Percentiles rank a stretch among this genome's conserved stretches.
These are phyloP conservation scores for Philopedon plagiatum DNA, from an alignment of 2,888 invertebrate species.

Conservation along the genomic window DNA sequence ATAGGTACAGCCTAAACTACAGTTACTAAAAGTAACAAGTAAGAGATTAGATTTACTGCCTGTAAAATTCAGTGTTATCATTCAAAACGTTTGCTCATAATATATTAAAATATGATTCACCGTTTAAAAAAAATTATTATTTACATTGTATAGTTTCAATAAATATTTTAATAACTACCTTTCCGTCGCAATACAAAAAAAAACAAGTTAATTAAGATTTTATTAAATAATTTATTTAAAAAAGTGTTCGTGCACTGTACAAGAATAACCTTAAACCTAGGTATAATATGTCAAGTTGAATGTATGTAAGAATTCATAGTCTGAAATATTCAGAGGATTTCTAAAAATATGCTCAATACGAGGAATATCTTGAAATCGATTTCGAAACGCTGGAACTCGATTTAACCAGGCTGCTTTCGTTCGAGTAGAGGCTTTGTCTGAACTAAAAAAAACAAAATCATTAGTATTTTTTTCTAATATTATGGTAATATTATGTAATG, in stretches of 20 bases:
- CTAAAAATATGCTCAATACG: conserved; percentile 23
- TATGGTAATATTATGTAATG: neutral
- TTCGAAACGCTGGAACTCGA: conserved; percentile 43
- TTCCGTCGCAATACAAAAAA: no score
- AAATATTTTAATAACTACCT: no score
- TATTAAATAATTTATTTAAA: conserved; percentile 24
- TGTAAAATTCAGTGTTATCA: no score
- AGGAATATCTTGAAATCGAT: conserved; percentile 35
- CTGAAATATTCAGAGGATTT: neutral
- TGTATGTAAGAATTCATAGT: conserved; percentile 18
- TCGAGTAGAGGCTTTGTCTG: conserved; percentile 45
- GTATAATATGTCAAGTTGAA: conserved; percentile 29
- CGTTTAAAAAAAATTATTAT: no score
- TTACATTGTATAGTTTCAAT: no score
- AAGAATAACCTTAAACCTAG: conserved; percentile 34
- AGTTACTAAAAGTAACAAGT: no score
- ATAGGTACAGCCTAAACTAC: no score
- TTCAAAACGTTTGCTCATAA: no score
- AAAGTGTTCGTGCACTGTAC: conserved; percentile 36
- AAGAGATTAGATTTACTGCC: no score
- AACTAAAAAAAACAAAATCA: conserved; percentile 31
- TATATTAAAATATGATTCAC: no score
- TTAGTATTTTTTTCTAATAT: neutral
- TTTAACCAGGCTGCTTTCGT: conserved; percentile 44
- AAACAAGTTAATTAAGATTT: neutral